These are phyloP conservation scores for Habropoda laboriosa DNA, from an alignment of 1,140 invertebrate genomes.

Conservation along the genomic window DNA sequence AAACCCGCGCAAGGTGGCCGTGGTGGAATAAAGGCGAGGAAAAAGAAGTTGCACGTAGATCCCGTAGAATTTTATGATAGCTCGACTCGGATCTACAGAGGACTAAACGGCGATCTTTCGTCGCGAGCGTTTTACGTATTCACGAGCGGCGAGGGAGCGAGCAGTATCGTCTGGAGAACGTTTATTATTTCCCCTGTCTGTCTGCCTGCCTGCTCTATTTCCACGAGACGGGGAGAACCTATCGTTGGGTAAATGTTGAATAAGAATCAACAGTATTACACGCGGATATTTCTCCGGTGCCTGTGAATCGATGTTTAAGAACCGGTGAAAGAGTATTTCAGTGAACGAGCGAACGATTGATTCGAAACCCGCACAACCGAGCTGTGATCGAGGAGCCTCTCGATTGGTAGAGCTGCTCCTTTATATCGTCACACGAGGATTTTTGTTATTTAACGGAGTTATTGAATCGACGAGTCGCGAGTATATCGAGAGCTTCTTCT, in stretches of 20 bases:
- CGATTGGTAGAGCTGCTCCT: neutral
- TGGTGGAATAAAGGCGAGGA: neutral
- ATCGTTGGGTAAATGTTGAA: conserved; percentile 23
- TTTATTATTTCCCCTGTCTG: conserved; percentile 19
- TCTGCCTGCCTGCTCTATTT: conserved; percentile 16
- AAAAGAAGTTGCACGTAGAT: neutral
- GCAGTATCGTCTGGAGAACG: conserved; percentile 2
- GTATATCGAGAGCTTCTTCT: neutral
- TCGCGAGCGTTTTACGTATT: conserved; percentile 24
- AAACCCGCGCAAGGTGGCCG: no score
- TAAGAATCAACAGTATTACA: conserved; percentile 29
- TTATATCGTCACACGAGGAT: neutral
- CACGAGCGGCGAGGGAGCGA: neutral
- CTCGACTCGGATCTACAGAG: neutral
- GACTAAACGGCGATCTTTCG: conserved; percentile 1
- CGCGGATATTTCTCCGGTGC: neutral
- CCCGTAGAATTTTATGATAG: neutral
- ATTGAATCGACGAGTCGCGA: neutral
- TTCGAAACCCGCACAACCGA: neutral
- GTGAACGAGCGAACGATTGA: neutral
- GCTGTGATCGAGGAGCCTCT: neutral
- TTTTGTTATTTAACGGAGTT: neutral
- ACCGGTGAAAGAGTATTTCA: neutral
- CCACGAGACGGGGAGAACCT: neutral
- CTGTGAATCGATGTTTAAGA: conserved; percentile 34